Base-by-base conservation (phyloP, 2,113 vertebrate genomes). In the Strix aluco region DNA sequence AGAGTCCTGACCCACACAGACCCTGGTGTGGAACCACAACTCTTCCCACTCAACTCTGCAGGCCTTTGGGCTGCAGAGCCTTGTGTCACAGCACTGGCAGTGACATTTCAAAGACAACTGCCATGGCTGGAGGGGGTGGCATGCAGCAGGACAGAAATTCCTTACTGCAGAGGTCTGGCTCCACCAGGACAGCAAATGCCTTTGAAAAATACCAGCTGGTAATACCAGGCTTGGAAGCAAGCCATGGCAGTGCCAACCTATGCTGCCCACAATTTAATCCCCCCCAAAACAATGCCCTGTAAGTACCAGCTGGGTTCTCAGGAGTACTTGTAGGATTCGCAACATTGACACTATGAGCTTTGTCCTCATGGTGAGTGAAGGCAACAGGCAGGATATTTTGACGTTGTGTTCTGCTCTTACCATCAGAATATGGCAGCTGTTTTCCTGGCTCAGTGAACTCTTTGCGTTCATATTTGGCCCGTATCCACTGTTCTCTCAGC, bases 401-500 rank as follows among this genome's bases (percentile, higher is more conserved):
- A 46, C 86, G 81, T 36, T 32, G 29, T 79, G 13, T 32, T 90
- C 63, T 95, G 84, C 55, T 59, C 98, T 98, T 96, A 98, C 99
- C 98, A 57, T 98, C 96, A 83, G 98, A 98, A 69, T 99, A 99
- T 0, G 81, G 97, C 27, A 97, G 96, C 29, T 90, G 96, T 54
- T 97, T 98, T 29, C 95, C 96, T 0, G 90, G 97, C 30, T 98
- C 49, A 0, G 89, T 97, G 95, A 99, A 99, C 94, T 99, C 99
- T 70, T 97, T 98, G 80, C 99, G 98, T 93, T 99, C 98, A 1
- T 99, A 99, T 94, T 99, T 99, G 34, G 99, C 98, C 92, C 98
- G 96, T 78, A 99, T 99, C 99, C 99, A 99, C 96, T 99, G 99
- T 85, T 99, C 99, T 94, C 97, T 98, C 92, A 99, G 96, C 36